These are phyloP conservation scores for Ctenosaura bakeri DNA, from an alignment of 2,797 vertebrate species.

Conservation along the genomic window DNA sequence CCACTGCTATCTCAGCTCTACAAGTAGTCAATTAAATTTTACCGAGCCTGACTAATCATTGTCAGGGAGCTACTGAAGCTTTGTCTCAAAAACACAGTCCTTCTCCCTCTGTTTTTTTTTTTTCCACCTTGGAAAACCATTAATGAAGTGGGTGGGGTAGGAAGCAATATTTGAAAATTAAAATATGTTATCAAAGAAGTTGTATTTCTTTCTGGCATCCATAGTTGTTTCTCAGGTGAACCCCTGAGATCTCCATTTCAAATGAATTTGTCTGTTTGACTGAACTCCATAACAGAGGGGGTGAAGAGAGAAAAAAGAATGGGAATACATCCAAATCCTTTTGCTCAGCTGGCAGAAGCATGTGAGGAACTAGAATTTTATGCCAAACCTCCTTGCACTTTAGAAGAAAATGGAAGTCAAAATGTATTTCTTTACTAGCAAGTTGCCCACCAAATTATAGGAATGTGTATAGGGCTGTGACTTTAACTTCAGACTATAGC, in stretches of 20 bases:
- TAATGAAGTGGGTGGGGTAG: neutral
- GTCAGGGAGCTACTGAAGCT: conserved; percentile 3
- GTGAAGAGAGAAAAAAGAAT: neutral
- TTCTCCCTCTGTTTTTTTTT: neutral
- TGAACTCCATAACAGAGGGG: neutral
- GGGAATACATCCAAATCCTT: neutral
- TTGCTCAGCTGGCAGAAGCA: fast-evolving
- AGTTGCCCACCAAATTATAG: neutral
- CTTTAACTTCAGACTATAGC: neutral
- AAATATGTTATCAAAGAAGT: neutral
- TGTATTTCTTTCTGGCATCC: conserved; percentile 13
- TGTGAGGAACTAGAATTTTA: neutral
- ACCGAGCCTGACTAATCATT: neutral
- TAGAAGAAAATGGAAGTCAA: neutral
- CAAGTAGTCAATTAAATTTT: conserved; percentile 57
- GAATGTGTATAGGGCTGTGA: neutral
- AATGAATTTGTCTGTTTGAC: neutral
- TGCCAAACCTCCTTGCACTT: fast-evolving
- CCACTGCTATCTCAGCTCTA: conserved; percentile 36
- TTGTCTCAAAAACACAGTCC: conserved; percentile 15
- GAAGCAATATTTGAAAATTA: neutral
- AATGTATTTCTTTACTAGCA: neutral
- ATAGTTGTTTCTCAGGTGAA: neutral
- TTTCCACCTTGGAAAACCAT: neutral
- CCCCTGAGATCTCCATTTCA: neutral